phyloP scores from a whole-genome alignment of 2,888 invertebrate species.

The Clusia tigrina region DNA sequence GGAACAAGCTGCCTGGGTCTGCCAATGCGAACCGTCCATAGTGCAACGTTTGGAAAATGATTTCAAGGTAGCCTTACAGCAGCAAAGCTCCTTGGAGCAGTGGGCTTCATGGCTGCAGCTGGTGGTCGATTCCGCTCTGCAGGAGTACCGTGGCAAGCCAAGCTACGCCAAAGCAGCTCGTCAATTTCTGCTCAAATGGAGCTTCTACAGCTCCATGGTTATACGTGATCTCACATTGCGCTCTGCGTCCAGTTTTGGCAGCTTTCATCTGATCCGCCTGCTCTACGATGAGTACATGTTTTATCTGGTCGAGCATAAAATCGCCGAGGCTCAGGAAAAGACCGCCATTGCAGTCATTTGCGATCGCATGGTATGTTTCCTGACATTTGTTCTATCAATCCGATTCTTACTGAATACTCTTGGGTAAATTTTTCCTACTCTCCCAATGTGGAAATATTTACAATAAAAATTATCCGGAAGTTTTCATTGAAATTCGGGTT shows the following conservation, averaged over 20 bases:
- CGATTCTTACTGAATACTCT: background rate
- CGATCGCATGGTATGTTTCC: constrained; percentile 63
- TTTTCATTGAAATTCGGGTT: no score
- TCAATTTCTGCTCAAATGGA: constrained; percentile 97
- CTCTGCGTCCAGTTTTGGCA: constrained; percentile 98
- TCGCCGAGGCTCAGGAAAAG: constrained; percentile 87
- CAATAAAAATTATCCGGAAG: no score
- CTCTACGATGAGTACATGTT: constrained; percentile 99
- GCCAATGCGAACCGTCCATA: constrained; percentile 86
- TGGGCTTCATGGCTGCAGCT: constrained; percentile 98
- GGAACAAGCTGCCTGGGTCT: constrained; percentile 94
- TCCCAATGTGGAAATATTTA: no score
- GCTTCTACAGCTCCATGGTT: constrained; percentile 98
- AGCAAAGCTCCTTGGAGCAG: constrained; percentile 92
- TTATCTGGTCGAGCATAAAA: constrained; percentile 96
- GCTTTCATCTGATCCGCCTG: constrained; percentile 96
- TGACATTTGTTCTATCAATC: background rate
- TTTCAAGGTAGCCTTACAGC: constrained; percentile 90
- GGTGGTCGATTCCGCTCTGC: constrained; percentile 88
- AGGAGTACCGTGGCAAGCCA: constrained; percentile 84
- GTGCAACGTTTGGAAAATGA: constrained; percentile 88
- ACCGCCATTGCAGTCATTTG: constrained; percentile 95
- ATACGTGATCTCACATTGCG: constrained; percentile 95
- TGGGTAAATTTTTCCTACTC: background rate
- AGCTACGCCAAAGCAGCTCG: constrained; percentile 86